phyloP scores from a whole-genome alignment of 37 sponge, comb jelly and placozoan genomes.

The Aplysina aerophoba region DNA sequence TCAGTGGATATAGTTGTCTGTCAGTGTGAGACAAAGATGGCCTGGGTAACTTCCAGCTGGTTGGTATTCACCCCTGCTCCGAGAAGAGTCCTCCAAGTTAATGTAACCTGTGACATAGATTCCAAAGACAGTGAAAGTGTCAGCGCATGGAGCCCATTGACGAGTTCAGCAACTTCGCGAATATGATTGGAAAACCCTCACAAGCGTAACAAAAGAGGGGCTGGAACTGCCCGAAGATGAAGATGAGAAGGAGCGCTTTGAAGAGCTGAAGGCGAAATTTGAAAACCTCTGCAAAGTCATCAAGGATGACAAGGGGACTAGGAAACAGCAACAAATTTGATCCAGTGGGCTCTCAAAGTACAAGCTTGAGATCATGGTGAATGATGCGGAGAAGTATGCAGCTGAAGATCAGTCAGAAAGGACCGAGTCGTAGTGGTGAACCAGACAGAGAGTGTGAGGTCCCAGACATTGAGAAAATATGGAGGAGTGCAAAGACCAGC shows the following conservation, averaged over 20 bases:
- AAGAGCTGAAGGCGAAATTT: constrained; percentile 94
- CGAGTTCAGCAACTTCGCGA: constrained; percentile 96
- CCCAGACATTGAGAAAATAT: no score
- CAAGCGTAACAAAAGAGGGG: constrained; percentile 97
- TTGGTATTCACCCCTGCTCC: no score
- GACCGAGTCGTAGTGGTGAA: constrained; percentile 84
- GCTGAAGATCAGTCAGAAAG: constrained; percentile 76
- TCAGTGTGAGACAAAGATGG: no score
- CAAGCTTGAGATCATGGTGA: constrained; percentile 97
- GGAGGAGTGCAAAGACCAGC: no score
- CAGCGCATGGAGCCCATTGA: constrained; percentile 99
- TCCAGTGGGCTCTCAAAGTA: constrained; percentile 95
- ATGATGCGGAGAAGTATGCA: constrained; percentile 92
- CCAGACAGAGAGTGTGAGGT: no score
- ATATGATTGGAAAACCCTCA: constrained; percentile 96
- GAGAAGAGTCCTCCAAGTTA: no score
- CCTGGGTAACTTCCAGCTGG: no score
- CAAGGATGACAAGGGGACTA: no score
- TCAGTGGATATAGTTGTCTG: no score
- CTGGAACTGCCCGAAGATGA: constrained; percentile 98
- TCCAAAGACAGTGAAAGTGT: no score
- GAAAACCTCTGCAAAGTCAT: constrained; percentile 96
- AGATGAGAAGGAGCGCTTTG: constrained; percentile 97
- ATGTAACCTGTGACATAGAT: constrained; percentile 68
- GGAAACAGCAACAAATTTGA: constrained; percentile 92